Conservation (phyloP, 2,888 invertebrate species). For the Lycia hirtaria region DNA sequence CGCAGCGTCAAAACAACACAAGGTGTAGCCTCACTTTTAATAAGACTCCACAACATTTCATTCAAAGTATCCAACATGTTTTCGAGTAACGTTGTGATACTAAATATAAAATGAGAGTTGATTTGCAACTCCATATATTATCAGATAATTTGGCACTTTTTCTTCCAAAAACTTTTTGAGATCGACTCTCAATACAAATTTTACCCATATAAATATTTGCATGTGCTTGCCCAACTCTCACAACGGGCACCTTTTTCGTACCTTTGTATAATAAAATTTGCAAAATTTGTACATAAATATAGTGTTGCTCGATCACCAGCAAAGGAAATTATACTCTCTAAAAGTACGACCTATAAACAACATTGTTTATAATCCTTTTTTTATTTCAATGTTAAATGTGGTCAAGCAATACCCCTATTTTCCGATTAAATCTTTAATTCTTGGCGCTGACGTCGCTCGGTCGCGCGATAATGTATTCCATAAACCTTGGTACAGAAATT, state of each 20-base stretch:
- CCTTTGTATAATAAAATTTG: conserved; percentile 2
- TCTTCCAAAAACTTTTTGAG: not conserved
- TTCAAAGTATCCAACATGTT: too few relatives aligned
- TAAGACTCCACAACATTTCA: not conserved
- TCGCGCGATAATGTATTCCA: too few relatives aligned
- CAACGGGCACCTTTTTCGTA: conserved; percentile 39
- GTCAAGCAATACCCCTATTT: conserved; percentile 51
- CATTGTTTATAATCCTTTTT: not conserved
- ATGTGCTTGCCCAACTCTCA: conserved; percentile 53
- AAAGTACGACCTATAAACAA: not conserved
- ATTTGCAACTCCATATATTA: not conserved
- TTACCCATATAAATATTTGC: conserved; percentile 43
- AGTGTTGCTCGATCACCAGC: conserved; percentile 49
- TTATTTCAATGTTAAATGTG: conserved; percentile 14
- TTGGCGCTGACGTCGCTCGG: too few relatives aligned
- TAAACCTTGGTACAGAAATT: too few relatives aligned
- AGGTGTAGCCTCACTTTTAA: too few relatives aligned
- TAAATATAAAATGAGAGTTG: not conserved
- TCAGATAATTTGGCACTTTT: not conserved
- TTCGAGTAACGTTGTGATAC: too few relatives aligned
- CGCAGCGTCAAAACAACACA: too few relatives aligned
- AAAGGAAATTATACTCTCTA: too few relatives aligned
- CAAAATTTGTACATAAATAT: conserved; percentile 8
- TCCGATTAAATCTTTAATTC: too few relatives aligned
- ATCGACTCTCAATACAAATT: conserved; percentile 20